Conservation (phyloP, 2,797 vertebrate species). For the Spinibarbus caldwelli region DNA sequence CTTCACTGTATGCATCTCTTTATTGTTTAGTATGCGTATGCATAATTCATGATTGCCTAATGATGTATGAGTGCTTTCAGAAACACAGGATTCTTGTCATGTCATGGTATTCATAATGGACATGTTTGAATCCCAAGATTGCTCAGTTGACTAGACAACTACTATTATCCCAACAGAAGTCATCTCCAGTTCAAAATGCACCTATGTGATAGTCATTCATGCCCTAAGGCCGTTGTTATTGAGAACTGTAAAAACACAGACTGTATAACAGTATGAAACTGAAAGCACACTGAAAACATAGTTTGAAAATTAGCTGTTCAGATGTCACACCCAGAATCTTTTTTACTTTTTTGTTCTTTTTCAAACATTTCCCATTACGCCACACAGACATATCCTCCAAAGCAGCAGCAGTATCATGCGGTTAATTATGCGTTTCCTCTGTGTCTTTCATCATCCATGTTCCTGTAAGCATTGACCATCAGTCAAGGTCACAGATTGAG, state of each 20-base stretch:
- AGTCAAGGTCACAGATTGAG: neutral
- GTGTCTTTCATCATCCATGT: conserved; percentile 20
- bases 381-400: neutral
- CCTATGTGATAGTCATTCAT: neutral
- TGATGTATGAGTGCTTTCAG: neutral
- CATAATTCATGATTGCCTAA: conserved; percentile 8
- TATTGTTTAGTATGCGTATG: conserved; percentile 20
- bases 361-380: neutral
- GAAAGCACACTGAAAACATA: conserved; percentile 17
- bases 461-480: conserved; percentile 13
- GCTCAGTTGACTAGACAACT: conserved; percentile 20
- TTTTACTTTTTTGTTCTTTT: neutral
- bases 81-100: conserved; percentile 37
- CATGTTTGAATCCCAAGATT: neutral
- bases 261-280: neutral
- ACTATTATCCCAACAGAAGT: neutral
- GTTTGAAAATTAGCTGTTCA: conserved; percentile 1
- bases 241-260: neutral
- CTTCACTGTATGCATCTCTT: conserved; percentile 5
- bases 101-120: conserved; percentile 47
- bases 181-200: neutral
- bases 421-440: conserved; percentile 20
- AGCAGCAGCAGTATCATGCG: neutral
- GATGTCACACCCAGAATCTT: neutral
- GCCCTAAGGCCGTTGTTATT: neutral